Base-by-base conservation (phyloP, 2,888 invertebrate species). In the Branchellion lobata region DNA sequence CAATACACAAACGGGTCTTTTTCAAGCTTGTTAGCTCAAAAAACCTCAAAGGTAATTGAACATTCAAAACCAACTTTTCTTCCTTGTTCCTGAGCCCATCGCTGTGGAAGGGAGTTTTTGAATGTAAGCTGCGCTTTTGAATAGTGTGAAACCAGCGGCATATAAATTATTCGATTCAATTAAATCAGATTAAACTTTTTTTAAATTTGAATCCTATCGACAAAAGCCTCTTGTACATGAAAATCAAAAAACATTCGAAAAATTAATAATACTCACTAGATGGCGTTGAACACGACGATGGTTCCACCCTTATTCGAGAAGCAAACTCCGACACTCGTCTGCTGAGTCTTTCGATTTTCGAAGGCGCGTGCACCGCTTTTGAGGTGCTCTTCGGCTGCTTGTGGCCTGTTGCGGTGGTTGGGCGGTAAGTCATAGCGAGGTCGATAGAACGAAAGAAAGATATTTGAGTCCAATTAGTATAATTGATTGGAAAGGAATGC, bases 281-380 rank as follows among this genome's bases (percentile, higher is more conserved):
- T 11, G 33, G 33, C 11, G 36, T 73, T n/a, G 21, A 21, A 29
- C 5, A 11, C 5, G 75, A 75, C 14, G 76, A 33, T 27, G 24
- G 11, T 33, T 76, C 76, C 21, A 31, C 18, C 36, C 33, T 76
- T 36, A 76, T 76, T 53, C 51, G 57, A 1, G 76, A 61, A 1
- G 76, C 76, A 29, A 76, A 76, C 34, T 76, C 76, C 24, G 76
- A 76, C 21, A 76, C 76, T 53, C 76, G 40, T 34, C 76, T 27
- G 11, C 53, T 61, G 1, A 76, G 31, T 27, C 53, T 76, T 57
- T 36, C 76, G 31, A 76, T 76, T 65, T 76, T 76, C 5, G 61
- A 24, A n/a, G 61, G 61, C 3, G 21, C n/a, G 61, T 57, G 61
- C 14, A n/a, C 21, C 3, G 61, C 61, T 57, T 57, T 57, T 3